phyloP scores from a whole-genome alignment of 1,140 invertebrate species.

The Nymphalis io region DNA sequence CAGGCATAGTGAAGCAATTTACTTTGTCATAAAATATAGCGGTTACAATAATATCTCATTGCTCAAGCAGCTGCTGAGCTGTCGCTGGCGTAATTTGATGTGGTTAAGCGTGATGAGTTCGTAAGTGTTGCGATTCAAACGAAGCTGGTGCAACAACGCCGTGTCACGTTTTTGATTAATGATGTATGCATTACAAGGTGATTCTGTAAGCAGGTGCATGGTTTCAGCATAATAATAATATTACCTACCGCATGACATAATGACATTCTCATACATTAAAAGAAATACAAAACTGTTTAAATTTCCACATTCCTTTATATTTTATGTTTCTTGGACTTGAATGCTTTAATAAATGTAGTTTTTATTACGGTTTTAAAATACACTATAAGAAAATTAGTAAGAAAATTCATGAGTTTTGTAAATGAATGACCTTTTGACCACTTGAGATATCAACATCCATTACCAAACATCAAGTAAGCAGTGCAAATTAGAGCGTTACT shows the following conservation, averaged over 20 bases:
- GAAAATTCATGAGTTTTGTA: no score
- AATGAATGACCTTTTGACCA: no score
- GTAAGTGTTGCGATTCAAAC: constrained; percentile 44
- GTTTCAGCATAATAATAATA: constrained; percentile 15
- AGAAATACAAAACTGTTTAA: neutral
- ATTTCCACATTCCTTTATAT: neutral
- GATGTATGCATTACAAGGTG: constrained; percentile 38
- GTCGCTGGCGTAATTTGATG: constrained; percentile 60
- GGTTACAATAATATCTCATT: constrained; percentile 52
- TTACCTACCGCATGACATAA: constrained; percentile 19
- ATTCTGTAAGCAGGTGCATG: constrained; percentile 40
- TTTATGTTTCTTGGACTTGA: neutral
- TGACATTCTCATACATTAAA: neutral
- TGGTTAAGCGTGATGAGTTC: constrained; percentile 69
- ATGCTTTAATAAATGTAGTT: no score
- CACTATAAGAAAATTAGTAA: no score
- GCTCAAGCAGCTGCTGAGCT: constrained; percentile 56
- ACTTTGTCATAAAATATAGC: constrained; percentile 65
- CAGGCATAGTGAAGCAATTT: constrained; percentile 56
- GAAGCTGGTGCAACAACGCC: constrained; percentile 38
- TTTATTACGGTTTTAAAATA: no score
- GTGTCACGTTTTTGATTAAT: constrained; percentile 54
- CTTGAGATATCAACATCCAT: constrained; percentile 6
- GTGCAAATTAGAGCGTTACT: constrained; percentile 9
- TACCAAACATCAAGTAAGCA: constrained; percentile 1